Evolutionary conservation across 2,113 vertebrate species (phyloP), one percentile per base, ranked within the genome.

Genomic region (Chlorocebus sabaeus): DNA sequence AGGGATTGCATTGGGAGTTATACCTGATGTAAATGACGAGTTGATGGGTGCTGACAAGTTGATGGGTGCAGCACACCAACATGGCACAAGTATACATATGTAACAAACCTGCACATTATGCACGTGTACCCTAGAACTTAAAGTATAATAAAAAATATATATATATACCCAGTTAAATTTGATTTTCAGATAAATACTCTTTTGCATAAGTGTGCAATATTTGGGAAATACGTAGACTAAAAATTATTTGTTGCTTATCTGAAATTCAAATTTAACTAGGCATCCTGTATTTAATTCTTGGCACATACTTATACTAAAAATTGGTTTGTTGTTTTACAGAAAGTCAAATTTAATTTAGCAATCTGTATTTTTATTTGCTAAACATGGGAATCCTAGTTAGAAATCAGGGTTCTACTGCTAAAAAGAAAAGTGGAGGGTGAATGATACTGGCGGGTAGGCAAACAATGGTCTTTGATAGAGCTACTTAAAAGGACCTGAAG

Each of bases 281-380:
- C 25, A 64, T 85, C 16, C 8, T 78, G 0, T 78, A 20, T 70
- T 12, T 12, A 78, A 95, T 12, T 38, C 27, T 81, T 96, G 52
- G 18, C 52, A 59, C 45, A 87, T 45, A 30, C 1, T 55, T 73
- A 48, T 18, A n/a, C 32, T 32, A 52, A 80, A 61, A 52, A 70
- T 52, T 7, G 20, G 38, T 78, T 59, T 43, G 40, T 6, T 70
- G 5, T 72, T 89, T 88, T 90, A 55, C 52, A 70, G 17, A 59
- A 86, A 82, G 67, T 86, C 27, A 90, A 80, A 50, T 86, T 95
- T 96, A 75, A 83, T 27, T 93, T 92, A 70, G 45, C 11, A 52
- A 83, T 80, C 20, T 93, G 10, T 61, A 70, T 55, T 94, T 96
- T 91, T 61, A 43, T 83, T 89, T 70, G 14, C 22, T 50, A 67